A percentile compares a stretch with the other conserved stretches of the same genome.
These are phyloP conservation scores for Euplagia quadripunctaria DNA, from an alignment of 2,888 invertebrate genomes.

Conservation along the genomic window DNA sequence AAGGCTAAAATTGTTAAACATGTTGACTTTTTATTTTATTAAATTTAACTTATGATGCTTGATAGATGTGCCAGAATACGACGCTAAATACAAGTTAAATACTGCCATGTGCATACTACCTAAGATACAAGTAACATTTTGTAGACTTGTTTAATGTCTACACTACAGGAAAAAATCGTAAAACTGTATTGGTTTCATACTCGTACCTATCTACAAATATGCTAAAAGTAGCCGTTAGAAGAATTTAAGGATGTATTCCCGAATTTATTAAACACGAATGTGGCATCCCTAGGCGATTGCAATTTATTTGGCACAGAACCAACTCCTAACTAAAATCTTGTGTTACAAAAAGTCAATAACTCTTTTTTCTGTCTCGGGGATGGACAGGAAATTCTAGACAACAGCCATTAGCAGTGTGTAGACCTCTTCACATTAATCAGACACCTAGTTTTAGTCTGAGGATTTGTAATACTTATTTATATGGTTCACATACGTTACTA, in stretches of 20 bases:
- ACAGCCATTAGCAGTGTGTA: not conserved
- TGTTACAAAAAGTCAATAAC: not conserved
- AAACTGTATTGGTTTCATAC: too few relatives aligned
- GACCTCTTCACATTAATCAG: not conserved
- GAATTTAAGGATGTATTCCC: not conserved
- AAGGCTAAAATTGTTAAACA: too few relatives aligned
- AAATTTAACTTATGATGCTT: too few relatives aligned
- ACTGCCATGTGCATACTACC: too few relatives aligned
- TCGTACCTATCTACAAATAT: too few relatives aligned
- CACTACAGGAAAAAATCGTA: too few relatives aligned
- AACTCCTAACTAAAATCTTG: not conserved
- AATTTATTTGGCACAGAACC: not conserved
- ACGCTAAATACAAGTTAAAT: too few relatives aligned
- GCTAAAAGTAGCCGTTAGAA: too few relatives aligned
- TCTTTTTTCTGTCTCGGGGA: not conserved
- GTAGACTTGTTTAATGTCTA: too few relatives aligned
- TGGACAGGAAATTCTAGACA: not conserved
- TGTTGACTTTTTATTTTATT: too few relatives aligned
- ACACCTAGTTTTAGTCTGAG: not conserved
- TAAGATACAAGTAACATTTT: too few relatives aligned
- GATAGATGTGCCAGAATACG: too few relatives aligned
- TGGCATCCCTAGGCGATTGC: not conserved
- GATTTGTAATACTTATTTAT: not conserved
- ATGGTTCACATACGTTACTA: not conserved
- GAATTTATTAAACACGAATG: not conserved